A percentile compares a stretch with the other conserved stretches of the same genome.
phyloP scores from a whole-genome alignment of 2,113 vertebrate species.

The Cebus imitator region DNA sequence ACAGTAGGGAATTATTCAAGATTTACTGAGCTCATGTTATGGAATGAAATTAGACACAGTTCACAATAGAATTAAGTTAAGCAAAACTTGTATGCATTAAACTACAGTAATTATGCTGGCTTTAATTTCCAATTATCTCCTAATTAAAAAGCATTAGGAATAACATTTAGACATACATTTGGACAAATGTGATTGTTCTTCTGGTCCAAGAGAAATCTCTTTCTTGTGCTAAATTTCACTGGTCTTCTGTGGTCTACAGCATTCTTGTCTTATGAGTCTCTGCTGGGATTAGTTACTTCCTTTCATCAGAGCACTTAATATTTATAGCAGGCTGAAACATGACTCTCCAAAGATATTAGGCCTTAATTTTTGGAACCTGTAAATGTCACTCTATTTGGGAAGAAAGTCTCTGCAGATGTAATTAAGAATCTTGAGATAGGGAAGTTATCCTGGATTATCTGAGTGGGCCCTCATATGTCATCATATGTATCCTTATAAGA shows the following conservation, averaged over 20 bases:
- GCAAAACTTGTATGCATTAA: neutral
- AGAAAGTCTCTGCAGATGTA: neutral
- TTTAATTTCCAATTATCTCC: conserved; percentile 2
- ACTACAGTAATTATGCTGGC: neutral
- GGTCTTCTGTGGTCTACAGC: neutral
- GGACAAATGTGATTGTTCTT: neutral
- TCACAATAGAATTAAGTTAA: conserved; percentile 13
- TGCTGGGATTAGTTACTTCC: neutral
- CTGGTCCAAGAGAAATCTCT: neutral
- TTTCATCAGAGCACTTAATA: neutral
- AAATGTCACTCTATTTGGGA: neutral
- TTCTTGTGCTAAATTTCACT: neutral
- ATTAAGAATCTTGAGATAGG: neutral
- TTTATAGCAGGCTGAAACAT: neutral
- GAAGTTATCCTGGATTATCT: neutral
- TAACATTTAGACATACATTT: neutral
- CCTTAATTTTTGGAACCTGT: neutral
- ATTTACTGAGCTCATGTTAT: neutral
- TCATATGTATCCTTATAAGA: neutral
- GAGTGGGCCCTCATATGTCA: neutral
- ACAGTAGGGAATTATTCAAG: neutral
- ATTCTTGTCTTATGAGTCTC: neutral
- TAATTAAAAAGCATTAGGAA: conserved; percentile 21
- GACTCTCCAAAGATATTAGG: neutral
- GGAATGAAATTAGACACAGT: conserved; percentile 20